A percentile compares a stretch with the other conserved stretches of the same genome.
phyloP scores from a whole-genome alignment of 2,113 vertebrate genomes.

The Phodopus roborovskii region DNA sequence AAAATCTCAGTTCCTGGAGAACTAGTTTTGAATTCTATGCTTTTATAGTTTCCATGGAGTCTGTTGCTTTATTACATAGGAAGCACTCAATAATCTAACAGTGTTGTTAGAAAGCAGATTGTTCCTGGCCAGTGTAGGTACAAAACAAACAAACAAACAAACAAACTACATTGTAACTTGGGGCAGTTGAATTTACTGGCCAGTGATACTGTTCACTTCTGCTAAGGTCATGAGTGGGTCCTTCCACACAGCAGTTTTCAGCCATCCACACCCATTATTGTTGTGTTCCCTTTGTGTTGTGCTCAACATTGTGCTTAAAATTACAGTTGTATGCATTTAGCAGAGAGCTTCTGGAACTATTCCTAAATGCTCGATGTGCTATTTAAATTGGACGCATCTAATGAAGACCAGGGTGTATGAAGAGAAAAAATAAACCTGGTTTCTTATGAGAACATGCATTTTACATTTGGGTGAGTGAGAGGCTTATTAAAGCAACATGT shows the following conservation, averaged over 20 bases:
- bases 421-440: background rate
- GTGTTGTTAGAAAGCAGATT: background rate
- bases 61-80: too few relatives aligned
- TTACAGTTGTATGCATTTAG: background rate
- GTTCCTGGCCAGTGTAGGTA: background rate
- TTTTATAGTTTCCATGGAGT: background rate
- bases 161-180: background rate
- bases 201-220: background rate
- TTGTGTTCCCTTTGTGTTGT: background rate
- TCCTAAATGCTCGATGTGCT: background rate
- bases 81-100: background rate
- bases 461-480: background rate
- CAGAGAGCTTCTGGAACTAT: background rate
- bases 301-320: background rate
- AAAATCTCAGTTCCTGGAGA: background rate
- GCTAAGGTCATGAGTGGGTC: background rate
- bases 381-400: constrained; percentile 37
- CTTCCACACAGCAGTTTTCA: background rate
- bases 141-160: background rate
- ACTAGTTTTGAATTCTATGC: background rate
- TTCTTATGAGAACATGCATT: background rate
- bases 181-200: background rate
- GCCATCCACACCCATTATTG: background rate
- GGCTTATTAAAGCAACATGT: background rate
- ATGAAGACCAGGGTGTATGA: background rate